Evolutionary conservation across 2,113 vertebrate species (phyloP), one percentile per base, ranked within the genome.

Genomic region (Rhizomys pruinosus): DNA sequence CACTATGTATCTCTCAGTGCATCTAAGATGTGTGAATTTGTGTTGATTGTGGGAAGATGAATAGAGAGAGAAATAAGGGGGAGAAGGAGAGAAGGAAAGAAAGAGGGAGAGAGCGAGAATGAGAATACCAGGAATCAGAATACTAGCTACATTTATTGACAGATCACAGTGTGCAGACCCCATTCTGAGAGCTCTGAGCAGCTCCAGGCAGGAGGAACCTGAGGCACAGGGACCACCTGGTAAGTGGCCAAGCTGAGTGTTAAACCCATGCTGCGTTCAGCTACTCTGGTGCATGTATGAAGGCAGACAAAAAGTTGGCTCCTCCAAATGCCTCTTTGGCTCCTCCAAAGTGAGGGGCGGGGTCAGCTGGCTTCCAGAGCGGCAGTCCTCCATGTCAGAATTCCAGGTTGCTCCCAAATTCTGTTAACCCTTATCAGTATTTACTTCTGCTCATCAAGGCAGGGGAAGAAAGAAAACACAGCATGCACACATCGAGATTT

Each of bases 11-110:
- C 23, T 66, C 37, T 63, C 7, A 55, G 59, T 66, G 23, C 4
- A 77, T 37, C 17, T 55, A 78, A 52, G 39, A 66, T 16, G 34
- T 82, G 84, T 88, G 25, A 88, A 84, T 88, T 68, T 84, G 6
- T 68, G n/a, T 78, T 88, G 7, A 23, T 9, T 42, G 27, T n/a
- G 7, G 3, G n/a, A 13, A 80, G n/a, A 39, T 34, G 59, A 23
- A 37, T 7, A 61, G n/a, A 42, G n/a, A 10, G 39, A 80, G 22
- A 23, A 6, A 23, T 47, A 37, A 1, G 20, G 34, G 5, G 3
- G 7, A 34, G 6, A 15, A 4, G 27, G 34, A 7, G 12, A 27
- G 7, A 7, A 27, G 20, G 3, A 27, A 6, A 13, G 34, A 57
- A 52, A 9, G 29, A 47, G 2, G 17, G 52, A 16, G 6, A 71